These are phyloP conservation scores for Okapia johnstoni DNA, from an alignment of 2,113 vertebrate genomes.

Conservation along the genomic window DNA sequence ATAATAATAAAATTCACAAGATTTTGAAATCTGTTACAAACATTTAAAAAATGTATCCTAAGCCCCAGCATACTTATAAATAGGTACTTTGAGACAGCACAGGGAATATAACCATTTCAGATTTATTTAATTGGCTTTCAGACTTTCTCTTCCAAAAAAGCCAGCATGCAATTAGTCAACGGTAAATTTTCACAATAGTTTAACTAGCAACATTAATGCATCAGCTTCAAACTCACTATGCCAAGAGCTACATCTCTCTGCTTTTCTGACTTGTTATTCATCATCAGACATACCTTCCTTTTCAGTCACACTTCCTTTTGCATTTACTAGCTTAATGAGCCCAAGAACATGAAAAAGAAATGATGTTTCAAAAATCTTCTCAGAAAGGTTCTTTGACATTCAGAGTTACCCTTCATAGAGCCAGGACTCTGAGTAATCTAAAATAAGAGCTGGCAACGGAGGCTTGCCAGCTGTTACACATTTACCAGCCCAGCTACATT, in stretches of 20 bases:
- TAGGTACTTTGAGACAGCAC: slow-evolving; percentile 54
- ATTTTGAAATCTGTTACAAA: slow-evolving; percentile 54
- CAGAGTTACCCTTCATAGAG: slow-evolving; percentile 52
- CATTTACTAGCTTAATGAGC: slow-evolving; percentile 31
- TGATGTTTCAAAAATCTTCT: slow-evolving; percentile 50
- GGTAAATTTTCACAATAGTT: slow-evolving; percentile 52
- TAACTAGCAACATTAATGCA: not conserved
- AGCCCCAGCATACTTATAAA: slow-evolving; percentile 51
- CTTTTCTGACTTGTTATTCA: not conserved
- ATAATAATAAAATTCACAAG: not conserved
- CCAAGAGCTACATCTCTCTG: not conserved
- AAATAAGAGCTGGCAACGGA: slow-evolving; percentile 80
- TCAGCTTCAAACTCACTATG: not conserved
- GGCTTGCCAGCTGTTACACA: slow-evolving; percentile 80
- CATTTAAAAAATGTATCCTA: slow-evolving; percentile 33
- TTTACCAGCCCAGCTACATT: slow-evolving; percentile 75
- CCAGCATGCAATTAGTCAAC: slow-evolving; percentile 46
- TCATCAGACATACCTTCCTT: not conserved
- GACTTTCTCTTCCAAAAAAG: slow-evolving; percentile 34
- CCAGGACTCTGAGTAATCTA: slow-evolving; percentile 73
- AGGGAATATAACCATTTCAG: slow-evolving; percentile 40
- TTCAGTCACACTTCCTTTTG: slow-evolving; percentile 31
- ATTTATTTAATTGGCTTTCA: slow-evolving; percentile 55
- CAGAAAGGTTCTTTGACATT: slow-evolving; percentile 64
- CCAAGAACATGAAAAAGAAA: slow-evolving; percentile 62